Base-by-base conservation (phyloP, 2,888 invertebrate genomes). In the Odontomyia ornata region DNA sequence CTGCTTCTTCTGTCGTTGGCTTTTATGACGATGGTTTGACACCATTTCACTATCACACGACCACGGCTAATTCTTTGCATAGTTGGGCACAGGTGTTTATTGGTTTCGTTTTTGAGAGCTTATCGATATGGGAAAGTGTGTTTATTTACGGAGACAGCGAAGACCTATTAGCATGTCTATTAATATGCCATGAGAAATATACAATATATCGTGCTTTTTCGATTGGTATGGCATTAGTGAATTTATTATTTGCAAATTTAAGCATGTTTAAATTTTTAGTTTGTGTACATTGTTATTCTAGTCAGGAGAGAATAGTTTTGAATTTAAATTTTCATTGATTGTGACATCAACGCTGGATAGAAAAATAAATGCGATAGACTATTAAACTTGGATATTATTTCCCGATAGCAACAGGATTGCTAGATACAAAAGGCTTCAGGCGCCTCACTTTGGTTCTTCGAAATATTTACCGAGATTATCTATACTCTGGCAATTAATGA, bases 21-120 rank as follows among this genome's bases (percentile, higher is more conserved):
- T 15, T 52, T 25, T 60, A 15, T 52, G 25, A 60, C 46, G 30
- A 47, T 47, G 69, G 69, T 25, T 69, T 69, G 69, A 69, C 69
- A 69, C 69, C 69, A 69, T 69, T 69, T 69, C 69, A 69, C 47
- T 69, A 69, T 69, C 69, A 43, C 25, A 25, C 65, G 43, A 69
- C 47, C n/a, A 69, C 69, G 47, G 47, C 47, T 30, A 69, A 69
- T 69, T 69, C 69, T 69, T 46, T 69, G 69, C 69, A 69, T 69
- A 69, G 21, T 69, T 69, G 23, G 47, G 69, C 47, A 67, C 69
- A 69, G 69, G 69, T 69, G 69, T 69, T 47, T 69, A 69, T 69
- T 47, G 69, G 69, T 25, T 47, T 69, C 46, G 69, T 18, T 30
- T 65, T 47, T 15, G 69, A n/a, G n/a, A 28, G 46, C 47, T 47